Evolutionary conservation across 1,140 invertebrate species (phyloP).

Genomic region (Aphis craccivora): DNA sequence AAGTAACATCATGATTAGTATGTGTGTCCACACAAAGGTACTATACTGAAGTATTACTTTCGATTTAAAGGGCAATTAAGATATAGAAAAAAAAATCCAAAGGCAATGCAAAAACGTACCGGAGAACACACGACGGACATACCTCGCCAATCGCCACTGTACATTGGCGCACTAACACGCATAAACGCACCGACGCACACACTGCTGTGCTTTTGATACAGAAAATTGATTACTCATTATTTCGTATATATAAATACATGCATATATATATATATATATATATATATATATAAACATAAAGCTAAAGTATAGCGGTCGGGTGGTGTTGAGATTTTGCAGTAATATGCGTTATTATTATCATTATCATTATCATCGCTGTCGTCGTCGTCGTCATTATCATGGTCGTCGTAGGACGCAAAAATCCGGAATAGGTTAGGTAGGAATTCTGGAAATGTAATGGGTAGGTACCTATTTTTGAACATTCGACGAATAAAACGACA

Average conservation of each 20-base stretch:
- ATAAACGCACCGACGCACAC: background rate
- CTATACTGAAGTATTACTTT: background rate
- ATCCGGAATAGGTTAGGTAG: constrained; percentile 27
- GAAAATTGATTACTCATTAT: constrained; percentile 57
- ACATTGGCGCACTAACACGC: background rate
- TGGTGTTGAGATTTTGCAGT: background rate
- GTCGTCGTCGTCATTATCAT: background rate
- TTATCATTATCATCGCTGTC: background rate
- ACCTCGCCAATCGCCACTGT: background rate
- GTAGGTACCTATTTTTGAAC: constrained; percentile 15
- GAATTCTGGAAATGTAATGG: background rate
- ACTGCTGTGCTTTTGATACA: constrained; percentile 6
- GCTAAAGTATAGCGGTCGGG: background rate
- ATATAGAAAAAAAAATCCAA: background rate
- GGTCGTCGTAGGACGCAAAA: background rate
- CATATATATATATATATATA: too few relatives aligned
- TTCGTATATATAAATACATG: background rate
- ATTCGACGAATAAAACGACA: background rate
- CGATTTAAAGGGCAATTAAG: background rate
- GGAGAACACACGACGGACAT: background rate
- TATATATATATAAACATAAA: background rate
- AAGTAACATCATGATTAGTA: background rate
- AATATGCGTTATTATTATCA: background rate
- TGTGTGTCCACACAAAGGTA: background rate
- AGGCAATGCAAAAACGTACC: constrained; percentile 6